Evolutionary conservation across 2,113 vertebrate genomes (phyloP).

Genomic region (Regulus satrapa): DNA sequence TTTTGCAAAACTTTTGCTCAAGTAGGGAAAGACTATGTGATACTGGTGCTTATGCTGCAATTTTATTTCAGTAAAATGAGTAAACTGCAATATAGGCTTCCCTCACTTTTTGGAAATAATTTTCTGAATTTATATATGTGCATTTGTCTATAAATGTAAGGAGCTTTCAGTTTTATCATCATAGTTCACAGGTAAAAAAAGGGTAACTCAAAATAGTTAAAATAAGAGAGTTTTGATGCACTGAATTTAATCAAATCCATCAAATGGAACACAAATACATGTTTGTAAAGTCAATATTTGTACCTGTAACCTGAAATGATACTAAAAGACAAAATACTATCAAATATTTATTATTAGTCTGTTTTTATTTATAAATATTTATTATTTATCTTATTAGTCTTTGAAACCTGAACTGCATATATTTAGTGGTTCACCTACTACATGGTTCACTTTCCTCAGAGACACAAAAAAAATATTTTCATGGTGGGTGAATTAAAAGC

Average conservation of each 20-base stretch:
- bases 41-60: neutral
- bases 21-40: neutral
- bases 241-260: neutral
- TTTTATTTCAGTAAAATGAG: neutral
- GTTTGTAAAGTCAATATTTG: neutral
- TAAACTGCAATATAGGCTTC: neutral
- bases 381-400: neutral
- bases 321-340: neutral
- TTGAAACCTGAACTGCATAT: neutral
- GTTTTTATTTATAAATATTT: too few species aligned
- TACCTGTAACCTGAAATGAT: neutral
- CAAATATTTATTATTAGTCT: neutral
- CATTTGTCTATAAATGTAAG: neutral
- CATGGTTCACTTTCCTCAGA: neutral
- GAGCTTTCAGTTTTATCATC: neutral
- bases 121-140: neutral
- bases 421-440: neutral
- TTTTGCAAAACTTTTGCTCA: slow-evolving; percentile 1
- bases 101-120: neutral
- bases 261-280: neutral
- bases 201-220: neutral
- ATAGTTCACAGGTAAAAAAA: neutral
- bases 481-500: neutral
- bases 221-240: neutral
- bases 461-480: neutral